Evolutionary conservation across 2,888 invertebrate species (phyloP).

Genomic region (Cylindroiulus punctatus): DNA sequence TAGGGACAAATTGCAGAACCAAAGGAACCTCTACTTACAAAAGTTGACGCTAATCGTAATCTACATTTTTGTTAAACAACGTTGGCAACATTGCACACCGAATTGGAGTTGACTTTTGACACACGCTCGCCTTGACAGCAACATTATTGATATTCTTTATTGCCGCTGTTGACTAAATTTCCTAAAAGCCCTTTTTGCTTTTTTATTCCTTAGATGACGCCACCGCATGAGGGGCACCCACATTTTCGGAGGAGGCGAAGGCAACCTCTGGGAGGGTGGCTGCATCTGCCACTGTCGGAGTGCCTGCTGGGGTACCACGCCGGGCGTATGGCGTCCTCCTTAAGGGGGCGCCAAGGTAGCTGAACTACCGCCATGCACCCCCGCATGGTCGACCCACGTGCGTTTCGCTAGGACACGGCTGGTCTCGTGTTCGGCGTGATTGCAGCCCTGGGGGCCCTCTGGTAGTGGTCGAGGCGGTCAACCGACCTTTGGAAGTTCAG

Average conservation of each 20-base stretch:
- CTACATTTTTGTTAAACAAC: too few species aligned
- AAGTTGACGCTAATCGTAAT: too few species aligned
- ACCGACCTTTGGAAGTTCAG: not conserved
- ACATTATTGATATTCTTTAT: too few species aligned
- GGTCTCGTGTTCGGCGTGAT: constrained; percentile 30
- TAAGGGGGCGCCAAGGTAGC: not conserved
- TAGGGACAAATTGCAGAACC: too few species aligned
- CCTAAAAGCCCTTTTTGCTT: too few species aligned
- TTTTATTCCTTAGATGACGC: not conserved
- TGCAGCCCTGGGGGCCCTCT: not conserved
- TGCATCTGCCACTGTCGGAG: not conserved
- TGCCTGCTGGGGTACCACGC: not conserved
- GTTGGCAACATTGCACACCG: too few species aligned
- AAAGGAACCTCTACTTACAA: too few species aligned
- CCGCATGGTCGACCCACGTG: not conserved
- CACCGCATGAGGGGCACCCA: not conserved
- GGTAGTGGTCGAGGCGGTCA: not conserved
- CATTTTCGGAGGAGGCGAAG: not conserved
- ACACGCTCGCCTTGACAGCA: too few species aligned
- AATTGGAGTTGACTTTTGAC: too few species aligned
- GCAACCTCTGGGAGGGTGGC: not conserved
- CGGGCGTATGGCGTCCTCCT: constrained; percentile 7
- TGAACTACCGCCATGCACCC: not conserved
- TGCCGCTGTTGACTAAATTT: too few species aligned
- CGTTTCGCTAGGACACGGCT: constrained; percentile 8